Evolutionary conservation across 2,888 invertebrate species (phyloP).

Genomic region (Trichogramma dendrolimi): DNA sequence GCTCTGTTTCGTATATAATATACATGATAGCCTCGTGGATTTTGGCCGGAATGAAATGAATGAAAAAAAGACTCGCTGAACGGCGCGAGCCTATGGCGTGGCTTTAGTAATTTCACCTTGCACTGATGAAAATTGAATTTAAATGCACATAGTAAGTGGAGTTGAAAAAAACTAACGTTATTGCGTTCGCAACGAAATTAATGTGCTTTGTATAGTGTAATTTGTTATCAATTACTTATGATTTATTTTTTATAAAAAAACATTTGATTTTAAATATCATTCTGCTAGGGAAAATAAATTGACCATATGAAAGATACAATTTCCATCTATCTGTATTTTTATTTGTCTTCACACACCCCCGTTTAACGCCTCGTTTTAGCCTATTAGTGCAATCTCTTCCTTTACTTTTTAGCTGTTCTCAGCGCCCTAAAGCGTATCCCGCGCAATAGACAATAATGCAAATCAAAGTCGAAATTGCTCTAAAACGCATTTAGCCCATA

Average conservation of each 20-base stretch:
- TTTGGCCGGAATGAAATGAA: too few species aligned
- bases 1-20: too few species aligned
- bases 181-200: neutral
- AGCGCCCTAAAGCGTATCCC: neutral
- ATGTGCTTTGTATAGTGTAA: neutral
- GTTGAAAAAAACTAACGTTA: neutral
- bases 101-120: neutral
- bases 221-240: neutral
- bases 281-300: neutral
- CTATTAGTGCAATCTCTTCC: too few species aligned
- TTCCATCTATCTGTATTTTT: neutral
- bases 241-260: neutral
- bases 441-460: conserved; percentile 9
- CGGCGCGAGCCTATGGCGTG: too few species aligned
- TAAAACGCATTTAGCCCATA: conserved; percentile 26
- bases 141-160: neutral
- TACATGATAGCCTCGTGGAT: too few species aligned
- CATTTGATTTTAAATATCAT: neutral
- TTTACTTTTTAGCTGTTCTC: too few species aligned
- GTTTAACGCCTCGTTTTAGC: too few species aligned
- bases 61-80: too few species aligned
- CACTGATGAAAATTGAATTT: neutral
- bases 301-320: neutral
- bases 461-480: conserved; percentile 7
- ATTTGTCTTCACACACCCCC: too few species aligned